phyloP scores from a whole-genome alignment of 2,888 invertebrate genomes.

The Drosophila prostipennis region DNA sequence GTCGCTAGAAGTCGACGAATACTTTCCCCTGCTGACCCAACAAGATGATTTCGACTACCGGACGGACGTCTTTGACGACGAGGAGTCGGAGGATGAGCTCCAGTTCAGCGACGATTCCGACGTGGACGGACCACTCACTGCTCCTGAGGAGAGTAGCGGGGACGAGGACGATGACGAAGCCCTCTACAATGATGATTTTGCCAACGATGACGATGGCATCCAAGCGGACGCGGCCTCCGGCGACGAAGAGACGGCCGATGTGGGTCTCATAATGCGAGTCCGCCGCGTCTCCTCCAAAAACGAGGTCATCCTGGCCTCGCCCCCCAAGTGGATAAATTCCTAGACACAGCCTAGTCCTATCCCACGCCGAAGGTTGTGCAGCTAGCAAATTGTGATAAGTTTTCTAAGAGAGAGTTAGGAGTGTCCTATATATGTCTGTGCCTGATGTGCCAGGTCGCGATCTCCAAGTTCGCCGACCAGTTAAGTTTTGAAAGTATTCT shows the following conservation, averaged over 20 bases:
- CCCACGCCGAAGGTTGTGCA: conserved; percentile 15
- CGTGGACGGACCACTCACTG: no score
- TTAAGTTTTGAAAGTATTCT: conserved; percentile 44
- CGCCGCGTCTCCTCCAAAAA: conserved; percentile 44
- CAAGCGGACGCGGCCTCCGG: conserved; percentile 13
- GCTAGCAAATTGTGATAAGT: conserved; percentile 39
- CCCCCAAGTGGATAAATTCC: conserved; percentile 39
- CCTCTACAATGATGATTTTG: conserved; percentile 46
- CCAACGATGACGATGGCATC: conserved; percentile 25
- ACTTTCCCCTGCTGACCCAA: conserved; percentile 89
- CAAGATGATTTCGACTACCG: conserved; percentile 79
- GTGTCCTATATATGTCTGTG: conserved; percentile 15
- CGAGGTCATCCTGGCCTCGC: conserved; percentile 36
- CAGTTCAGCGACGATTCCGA: conserved; percentile 81
- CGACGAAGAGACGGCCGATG: conserved; percentile 16
- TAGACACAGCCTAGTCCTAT: conserved; percentile 7
- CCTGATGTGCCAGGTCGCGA: conserved; percentile 19
- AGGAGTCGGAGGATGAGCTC: conserved; percentile 81
- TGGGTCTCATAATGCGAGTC: conserved; percentile 30
- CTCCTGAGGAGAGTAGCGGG: conserved; percentile 35
- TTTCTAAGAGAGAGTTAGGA: conserved; percentile 28
- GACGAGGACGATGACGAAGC: conserved; percentile 39
- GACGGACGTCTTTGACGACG: conserved; percentile 75
- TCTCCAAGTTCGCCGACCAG: conserved; percentile 17
- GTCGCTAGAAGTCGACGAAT: conserved; percentile 96